Percentiles rank a stretch among this genome's conserved stretches.
phyloP scores from a whole-genome alignment of 2,113 vertebrate genomes.

The Pogona vitticeps region DNA sequence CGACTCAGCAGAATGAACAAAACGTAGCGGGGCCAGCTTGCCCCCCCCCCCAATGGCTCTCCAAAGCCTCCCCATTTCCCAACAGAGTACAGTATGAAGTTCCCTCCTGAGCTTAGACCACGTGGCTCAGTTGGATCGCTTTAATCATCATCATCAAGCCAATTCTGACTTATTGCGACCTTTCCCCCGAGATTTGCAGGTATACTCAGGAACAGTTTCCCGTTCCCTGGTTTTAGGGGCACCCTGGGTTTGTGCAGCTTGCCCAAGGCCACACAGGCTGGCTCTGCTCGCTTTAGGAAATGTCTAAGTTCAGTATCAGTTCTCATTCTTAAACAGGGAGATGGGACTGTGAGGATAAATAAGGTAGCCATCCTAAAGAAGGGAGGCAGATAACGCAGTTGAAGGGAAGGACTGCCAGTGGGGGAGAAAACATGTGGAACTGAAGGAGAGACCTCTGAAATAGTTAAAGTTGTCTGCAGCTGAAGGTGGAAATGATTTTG shows the following conservation, averaged over 20 bases:
- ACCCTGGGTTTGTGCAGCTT: too few relatives aligned
- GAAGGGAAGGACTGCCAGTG: not conserved
- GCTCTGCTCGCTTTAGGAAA: not conserved
- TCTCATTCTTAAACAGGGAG: not conserved
- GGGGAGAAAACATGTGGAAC: not conserved
- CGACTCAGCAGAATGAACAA: not conserved
- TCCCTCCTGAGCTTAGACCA: not conserved
- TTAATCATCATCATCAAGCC: too few relatives aligned
- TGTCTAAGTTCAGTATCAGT: not conserved
- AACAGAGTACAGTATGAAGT: too few relatives aligned
- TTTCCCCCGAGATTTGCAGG: too few relatives aligned
- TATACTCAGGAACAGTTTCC: too few relatives aligned
- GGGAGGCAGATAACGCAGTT: too few relatives aligned
- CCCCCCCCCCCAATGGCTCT: not conserved
- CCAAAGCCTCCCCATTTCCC: not conserved
- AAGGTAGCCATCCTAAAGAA: not conserved
- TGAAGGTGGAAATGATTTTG: not conserved
- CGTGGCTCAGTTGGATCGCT: not conserved
- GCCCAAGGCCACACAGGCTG: too few relatives aligned
- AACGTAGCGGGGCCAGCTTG: not conserved
- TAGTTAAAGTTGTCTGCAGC: not conserved
- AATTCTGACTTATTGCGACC: too few relatives aligned
- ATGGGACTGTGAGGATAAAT: not conserved
- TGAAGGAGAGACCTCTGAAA: too few relatives aligned
- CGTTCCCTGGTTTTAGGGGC: too few relatives aligned